Base-by-base conservation (phyloP, 2,113 vertebrate species). In the Pelvicachromis taeniatus region DNA sequence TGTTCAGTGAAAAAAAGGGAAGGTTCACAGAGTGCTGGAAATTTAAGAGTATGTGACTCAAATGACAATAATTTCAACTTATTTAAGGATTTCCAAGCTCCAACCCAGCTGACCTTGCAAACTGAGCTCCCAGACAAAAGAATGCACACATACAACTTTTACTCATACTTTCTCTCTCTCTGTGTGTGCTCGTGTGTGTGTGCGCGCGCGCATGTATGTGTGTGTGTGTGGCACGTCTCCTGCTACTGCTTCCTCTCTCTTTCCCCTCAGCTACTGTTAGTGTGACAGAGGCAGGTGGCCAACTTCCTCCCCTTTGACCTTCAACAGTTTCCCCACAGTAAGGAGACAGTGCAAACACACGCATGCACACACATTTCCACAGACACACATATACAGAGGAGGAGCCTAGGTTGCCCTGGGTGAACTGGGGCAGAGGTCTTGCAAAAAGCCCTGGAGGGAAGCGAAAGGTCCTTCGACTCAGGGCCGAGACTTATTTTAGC, bases 301-400 rank as follows among this genome's bases (percentile, higher is more conserved):
- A 91, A 94, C 92, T 95, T 95, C 92, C 92, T 94, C 93, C 91
- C 92, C 94, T 95, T 94, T 95, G 94, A 95, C 95, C 93, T 95
- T 95, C 84, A 94, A 92, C 88, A 87, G 88, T 92, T 93, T 91
- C 88, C 89, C 56, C 38, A 84, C 90, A 89, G 93, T 91, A 91
- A 86, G 89, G 83, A 92, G 92, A 91, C 88, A 91, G 90, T 65
- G 80, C 81, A 89, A 86, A 89, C 89, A 91, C 88, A 81, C 79
- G 79, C 86, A 56, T 33, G 12, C 55, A 85, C 81, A 83, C 85
- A 80, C 61, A 87, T 61, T 73, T 89, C 84, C 70, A 81, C 77
- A 86, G 83, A 87, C 80, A 78, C 35, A 54, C 56, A 78, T 56
- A 79, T 78, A 88, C 83, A 86, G 86, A 93, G 95, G 95, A 94